A percentile compares a stretch with the other conserved stretches of the same genome.
phyloP scores from a whole-genome alignment of 2,797 vertebrate genomes.

The Lepilemur septentrionalis region DNA sequence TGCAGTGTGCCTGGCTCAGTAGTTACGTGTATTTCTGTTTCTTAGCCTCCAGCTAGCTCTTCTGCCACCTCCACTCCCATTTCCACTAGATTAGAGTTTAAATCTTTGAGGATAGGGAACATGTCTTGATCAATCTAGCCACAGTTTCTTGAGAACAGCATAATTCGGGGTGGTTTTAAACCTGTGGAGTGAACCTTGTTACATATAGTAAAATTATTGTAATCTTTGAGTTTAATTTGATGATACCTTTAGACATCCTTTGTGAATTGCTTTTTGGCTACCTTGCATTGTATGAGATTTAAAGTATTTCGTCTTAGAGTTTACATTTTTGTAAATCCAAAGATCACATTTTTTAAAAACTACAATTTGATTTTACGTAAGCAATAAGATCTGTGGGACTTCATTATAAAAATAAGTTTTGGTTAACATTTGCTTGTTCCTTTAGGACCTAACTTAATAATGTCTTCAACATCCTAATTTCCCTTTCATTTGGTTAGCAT shows the following conservation, averaged over 20 bases:
- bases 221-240: slow-evolving; percentile 4
- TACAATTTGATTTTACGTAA: neutral
- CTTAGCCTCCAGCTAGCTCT: neutral
- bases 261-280: slow-evolving; percentile 3
- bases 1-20: neutral
- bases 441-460: neutral
- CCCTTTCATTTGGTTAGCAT: neutral
- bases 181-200: neutral
- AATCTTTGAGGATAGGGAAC: neutral
- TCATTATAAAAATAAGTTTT: slow-evolving; percentile 34
- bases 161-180: slow-evolving; percentile 29
- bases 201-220: neutral
- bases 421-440: neutral
- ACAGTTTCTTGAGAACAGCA: neutral
- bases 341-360: neutral
- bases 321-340: neutral
- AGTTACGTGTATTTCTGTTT: neutral
- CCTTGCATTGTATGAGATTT: neutral
- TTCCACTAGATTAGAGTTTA: neutral
- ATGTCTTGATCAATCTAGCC: neutral
- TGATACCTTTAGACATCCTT: neutral
- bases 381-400: neutral
- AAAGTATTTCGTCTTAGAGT: neutral
- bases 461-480: neutral
- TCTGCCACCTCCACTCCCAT: neutral